phyloP scores from a whole-genome alignment of 2,888 invertebrate genomes.

The Stenurella melanura region DNA sequence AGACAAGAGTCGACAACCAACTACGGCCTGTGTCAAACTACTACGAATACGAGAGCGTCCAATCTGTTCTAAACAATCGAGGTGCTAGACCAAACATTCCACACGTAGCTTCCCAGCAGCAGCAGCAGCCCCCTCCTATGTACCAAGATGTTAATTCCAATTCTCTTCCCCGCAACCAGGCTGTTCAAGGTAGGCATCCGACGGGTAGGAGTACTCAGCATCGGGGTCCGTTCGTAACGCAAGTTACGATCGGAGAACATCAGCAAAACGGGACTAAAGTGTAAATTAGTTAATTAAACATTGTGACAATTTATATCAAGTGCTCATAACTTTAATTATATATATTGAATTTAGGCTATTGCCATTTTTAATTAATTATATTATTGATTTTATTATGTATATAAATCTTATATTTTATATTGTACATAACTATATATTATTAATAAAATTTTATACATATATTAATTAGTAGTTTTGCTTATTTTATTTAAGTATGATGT shows the following conservation, averaged over 20 bases:
- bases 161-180: constrained; percentile 65
- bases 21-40: constrained; percentile 86
- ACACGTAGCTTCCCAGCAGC: constrained; percentile 40
- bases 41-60: constrained; percentile 89
- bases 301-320: constrained; percentile 44
- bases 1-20: constrained; percentile 74
- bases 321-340: constrained; percentile 51
- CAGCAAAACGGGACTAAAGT: constrained; percentile 72
- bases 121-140: constrained; percentile 44
- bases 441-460: constrained; percentile 50
- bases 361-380: constrained; percentile 50
- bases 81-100: constrained; percentile 63
- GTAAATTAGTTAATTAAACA: constrained; percentile 52
- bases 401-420: constrained; percentile 60
- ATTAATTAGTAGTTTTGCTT: constrained; percentile 4
- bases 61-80: constrained; percentile 75
- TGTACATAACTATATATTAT: constrained; percentile 58
- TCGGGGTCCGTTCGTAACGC: constrained; percentile 79
- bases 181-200: constrained; percentile 52
- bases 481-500: too few species aligned
- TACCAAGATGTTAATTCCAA: constrained; percentile 68
- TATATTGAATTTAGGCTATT: constrained; percentile 51
- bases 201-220: constrained; percentile 51
- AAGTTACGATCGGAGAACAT: constrained; percentile 78
- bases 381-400: constrained; percentile 55